These are phyloP conservation scores for Metopolophium dirhodum DNA, from an alignment of 1,140 invertebrate species.

Conservation along the genomic window DNA sequence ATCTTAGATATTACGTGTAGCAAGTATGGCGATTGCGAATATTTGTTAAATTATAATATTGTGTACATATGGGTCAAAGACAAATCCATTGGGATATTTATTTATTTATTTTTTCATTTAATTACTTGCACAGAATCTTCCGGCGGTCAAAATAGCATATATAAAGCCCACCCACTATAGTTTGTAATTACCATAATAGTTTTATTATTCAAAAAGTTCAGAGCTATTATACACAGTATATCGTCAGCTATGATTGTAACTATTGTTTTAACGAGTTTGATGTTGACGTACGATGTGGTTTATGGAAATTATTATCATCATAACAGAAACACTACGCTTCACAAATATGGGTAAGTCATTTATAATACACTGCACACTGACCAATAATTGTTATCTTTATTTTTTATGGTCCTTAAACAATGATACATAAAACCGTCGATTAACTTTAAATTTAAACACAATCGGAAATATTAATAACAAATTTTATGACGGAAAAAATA, in stretches of 20 bases:
- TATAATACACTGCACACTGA: background rate
- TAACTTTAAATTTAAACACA: background rate
- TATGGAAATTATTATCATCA: conserved; percentile 10
- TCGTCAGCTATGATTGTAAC: conserved; percentile 3
- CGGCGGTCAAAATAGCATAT: conserved; percentile 2
- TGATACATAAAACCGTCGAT: conserved; percentile 11
- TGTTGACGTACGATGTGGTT: conserved; percentile 29
- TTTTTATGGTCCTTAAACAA: background rate
- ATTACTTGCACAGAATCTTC: conserved; percentile 33
- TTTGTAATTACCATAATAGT: conserved; percentile 20
- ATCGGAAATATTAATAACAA: background rate
- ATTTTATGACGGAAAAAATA: background rate
- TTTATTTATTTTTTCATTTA: conserved; percentile 8
- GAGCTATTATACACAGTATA: background rate
- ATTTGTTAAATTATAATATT: background rate
- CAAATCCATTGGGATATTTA: background rate
- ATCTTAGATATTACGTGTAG: background rate
- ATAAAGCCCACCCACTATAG: conserved; percentile 37
- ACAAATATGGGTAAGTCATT: conserved; percentile 43
- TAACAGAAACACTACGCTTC: conserved; percentile 22
- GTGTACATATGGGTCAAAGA: conserved; percentile 41
- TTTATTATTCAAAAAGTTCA: conserved; percentile 18
- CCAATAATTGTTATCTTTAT: background rate
- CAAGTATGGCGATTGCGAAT: background rate
- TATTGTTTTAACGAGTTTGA: conserved; percentile 11